These are phyloP conservation scores for Arnoldichthys spilopterus DNA, from an alignment of 2,797 vertebrate genomes.

Conservation along the genomic window DNA sequence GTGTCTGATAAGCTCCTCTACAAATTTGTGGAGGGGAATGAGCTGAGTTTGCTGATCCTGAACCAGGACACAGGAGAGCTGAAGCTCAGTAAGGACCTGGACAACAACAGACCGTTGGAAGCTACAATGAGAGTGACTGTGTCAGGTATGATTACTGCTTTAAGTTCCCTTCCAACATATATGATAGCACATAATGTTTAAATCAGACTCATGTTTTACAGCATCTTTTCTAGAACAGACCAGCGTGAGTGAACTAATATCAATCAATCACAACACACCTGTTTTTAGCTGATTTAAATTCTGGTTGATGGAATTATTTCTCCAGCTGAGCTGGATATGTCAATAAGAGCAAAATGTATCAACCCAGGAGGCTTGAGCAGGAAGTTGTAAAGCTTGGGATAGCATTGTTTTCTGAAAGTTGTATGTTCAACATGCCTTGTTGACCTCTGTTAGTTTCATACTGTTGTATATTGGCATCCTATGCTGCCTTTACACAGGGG, in stretches of 20 bases:
- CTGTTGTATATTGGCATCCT: background rate
- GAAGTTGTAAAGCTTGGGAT: background rate
- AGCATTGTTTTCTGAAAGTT: background rate
- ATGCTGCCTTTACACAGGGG: background rate
- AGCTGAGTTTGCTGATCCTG: slow-evolving; percentile 82
- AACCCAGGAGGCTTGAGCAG: background rate
- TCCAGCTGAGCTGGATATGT: no score
- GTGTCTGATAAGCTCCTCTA: slow-evolving; percentile 86
- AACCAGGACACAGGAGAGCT: slow-evolving; percentile 83
- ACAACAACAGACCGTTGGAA: slow-evolving; percentile 87
- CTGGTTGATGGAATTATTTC: no score
- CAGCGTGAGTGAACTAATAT: background rate
- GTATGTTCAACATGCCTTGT: background rate
- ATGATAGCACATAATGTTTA: background rate
- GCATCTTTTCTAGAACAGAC: background rate
- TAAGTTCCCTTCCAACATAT: background rate
- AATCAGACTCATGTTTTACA: background rate
- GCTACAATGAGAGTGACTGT: slow-evolving; percentile 86
- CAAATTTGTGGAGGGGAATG: slow-evolving; percentile 86
- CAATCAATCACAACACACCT: background rate
- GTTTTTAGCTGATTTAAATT: background rate
- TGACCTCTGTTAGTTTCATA: background rate
- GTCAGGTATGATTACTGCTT: slow-evolving; percentile 77
- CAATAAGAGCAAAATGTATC: no score
- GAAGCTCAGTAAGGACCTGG: slow-evolving; percentile 84